phyloP scores from a whole-genome alignment of 2,888 invertebrate species.

The Lochmaea crataegi region DNA sequence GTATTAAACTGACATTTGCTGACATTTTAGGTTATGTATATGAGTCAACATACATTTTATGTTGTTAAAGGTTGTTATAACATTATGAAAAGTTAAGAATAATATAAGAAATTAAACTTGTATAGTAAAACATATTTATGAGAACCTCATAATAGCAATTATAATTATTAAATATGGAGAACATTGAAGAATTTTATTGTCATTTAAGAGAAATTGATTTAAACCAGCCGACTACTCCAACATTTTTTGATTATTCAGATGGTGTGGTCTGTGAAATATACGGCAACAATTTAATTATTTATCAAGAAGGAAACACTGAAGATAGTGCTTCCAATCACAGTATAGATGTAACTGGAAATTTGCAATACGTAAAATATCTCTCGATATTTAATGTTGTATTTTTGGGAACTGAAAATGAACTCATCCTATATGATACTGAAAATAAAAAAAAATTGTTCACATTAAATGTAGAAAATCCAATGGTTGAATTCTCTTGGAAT shows the following conservation, averaged over 20 bases:
- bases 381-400: conserved; percentile 42
- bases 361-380: conserved; percentile 43
- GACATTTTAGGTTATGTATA: conserved; percentile 12
- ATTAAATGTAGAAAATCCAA: conserved; percentile 23
- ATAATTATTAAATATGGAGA: conserved; percentile 36
- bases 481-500: conserved; percentile 45
- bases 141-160: too few species aligned
- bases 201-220: conserved; percentile 22
- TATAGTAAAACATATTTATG: too few species aligned
- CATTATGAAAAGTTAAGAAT: neutral
- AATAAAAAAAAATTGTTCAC: conserved; percentile 9
- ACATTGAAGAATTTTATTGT: conserved; percentile 38
- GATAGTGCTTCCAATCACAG: conserved; percentile 14
- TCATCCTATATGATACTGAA: conserved; percentile 32
- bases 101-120: neutral
- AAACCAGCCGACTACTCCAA: conserved; percentile 1
- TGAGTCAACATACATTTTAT: neutral
- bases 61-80: too few species aligned
- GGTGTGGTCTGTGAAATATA: conserved; percentile 22
- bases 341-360: conserved; percentile 26
- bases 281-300: conserved; percentile 19
- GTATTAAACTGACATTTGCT: neutral
- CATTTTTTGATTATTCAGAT: conserved; percentile 31
- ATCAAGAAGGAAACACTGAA: conserved; percentile 11
- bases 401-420: conserved; percentile 40